These are phyloP conservation scores for Leptinotarsa texana DNA, from an alignment of 1,140 invertebrate genomes.

Conservation along the genomic window DNA sequence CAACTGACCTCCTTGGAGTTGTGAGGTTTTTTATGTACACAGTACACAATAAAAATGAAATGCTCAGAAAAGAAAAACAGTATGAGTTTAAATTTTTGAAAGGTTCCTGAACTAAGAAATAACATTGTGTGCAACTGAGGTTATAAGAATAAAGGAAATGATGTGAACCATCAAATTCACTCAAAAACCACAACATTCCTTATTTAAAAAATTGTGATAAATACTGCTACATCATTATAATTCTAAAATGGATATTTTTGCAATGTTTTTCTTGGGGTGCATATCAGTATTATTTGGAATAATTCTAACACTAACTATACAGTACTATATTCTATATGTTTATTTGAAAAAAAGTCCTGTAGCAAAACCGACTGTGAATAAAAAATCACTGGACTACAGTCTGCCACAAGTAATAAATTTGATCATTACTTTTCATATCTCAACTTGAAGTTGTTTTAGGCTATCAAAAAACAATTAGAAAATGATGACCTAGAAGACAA, in stretches of 20 bases:
- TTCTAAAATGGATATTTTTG: slow-evolving; percentile 42
- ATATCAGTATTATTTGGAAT: slow-evolving; percentile 53
- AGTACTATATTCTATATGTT: slow-evolving; percentile 60
- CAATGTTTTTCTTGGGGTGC: slow-evolving; percentile 36
- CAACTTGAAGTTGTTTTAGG: slow-evolving; percentile 40
- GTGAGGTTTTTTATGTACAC: too few species aligned
- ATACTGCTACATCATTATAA: not conserved
- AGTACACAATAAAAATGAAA: too few species aligned
- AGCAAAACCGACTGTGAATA: slow-evolving; percentile 52
- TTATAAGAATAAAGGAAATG: not conserved
- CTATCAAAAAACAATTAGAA: slow-evolving; percentile 50
- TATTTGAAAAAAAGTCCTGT: slow-evolving; percentile 58
- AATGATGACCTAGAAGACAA: slow-evolving; percentile 44
- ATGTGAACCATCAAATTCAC: slow-evolving; percentile 1
- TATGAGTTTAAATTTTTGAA: too few species aligned
- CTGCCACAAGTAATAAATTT: slow-evolving; percentile 55
- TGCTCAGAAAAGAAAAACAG: too few species aligned
- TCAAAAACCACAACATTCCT: slow-evolving; percentile 30
- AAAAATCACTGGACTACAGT: slow-evolving; percentile 56
- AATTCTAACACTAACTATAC: slow-evolving; percentile 58
- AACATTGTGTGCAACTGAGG: too few species aligned
- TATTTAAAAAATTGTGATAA: slow-evolving; percentile 37
- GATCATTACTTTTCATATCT: slow-evolving; percentile 23
- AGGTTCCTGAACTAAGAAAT: too few species aligned
- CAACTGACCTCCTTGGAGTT: too few species aligned